phyloP scores from a whole-genome alignment of 2,888 invertebrate genomes.

The Piscicola geometra region DNA sequence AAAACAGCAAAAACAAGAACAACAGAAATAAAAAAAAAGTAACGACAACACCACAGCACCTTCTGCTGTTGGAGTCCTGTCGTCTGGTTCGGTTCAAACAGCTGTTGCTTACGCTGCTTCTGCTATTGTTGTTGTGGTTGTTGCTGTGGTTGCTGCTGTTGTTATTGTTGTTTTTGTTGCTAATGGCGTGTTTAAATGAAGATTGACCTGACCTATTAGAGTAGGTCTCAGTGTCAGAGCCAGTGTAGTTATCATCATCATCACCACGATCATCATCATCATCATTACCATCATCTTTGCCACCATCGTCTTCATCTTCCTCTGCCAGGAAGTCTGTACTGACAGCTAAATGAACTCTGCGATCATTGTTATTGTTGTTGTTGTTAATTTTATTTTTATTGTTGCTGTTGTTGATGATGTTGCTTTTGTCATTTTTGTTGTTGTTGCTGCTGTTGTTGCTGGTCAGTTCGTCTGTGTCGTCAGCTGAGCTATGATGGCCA shows the following conservation, averaged over 20 bases:
- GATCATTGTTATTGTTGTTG: no score
- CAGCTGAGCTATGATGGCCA: no score
- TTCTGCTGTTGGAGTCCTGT: no score
- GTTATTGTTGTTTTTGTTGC: neutral
- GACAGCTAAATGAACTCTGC: no score
- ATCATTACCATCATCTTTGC: conserved; percentile 19
- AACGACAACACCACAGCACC: no score
- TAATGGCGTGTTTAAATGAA: neutral
- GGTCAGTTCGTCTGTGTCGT: neutral
- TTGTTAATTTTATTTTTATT: neutral
- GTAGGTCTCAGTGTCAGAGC: conserved; percentile 31
- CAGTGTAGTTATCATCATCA: conserved; percentile 5
- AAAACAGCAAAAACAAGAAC: no score
- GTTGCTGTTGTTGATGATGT: neutral
- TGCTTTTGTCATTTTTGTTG: neutral
- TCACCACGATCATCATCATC: conserved; percentile 23
- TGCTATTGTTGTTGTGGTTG: no score
- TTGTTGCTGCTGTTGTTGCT: no score
- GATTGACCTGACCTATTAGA: conserved; percentile 31
- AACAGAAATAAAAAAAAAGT: no score
- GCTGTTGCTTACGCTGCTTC: no score
- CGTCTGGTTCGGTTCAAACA: no score
- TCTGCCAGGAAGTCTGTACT: neutral
- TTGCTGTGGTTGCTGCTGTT: no score
- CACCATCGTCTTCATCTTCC: conserved; percentile 39